Evolutionary conservation across 2,888 invertebrate genomes (phyloP), one percentile per base, ranked within the genome.

Genomic region (Pherbina coryleti): DNA sequence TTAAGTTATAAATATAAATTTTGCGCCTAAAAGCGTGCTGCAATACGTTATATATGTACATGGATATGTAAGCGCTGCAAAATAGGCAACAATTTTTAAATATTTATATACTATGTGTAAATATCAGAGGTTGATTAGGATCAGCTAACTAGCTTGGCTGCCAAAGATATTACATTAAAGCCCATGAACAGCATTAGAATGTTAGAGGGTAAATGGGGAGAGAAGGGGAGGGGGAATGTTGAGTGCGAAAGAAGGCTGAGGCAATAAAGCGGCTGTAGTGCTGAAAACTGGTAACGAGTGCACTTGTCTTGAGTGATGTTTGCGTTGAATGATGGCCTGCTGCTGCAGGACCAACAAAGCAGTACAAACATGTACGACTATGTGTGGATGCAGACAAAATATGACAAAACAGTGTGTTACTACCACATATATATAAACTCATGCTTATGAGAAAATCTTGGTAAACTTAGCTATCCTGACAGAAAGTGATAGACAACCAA

Each of bases 51-150:
- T 14, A 31, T 67, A 22, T 37, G 25, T 67, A 44, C n/a, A 25
- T 8, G 17, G n/a, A n/a, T 22, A 14, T 2, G 49, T 53, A 62
- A 64, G 19, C 64, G 51, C 74, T 51, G 74, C 51, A 64, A 44
- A 64, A 73, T 64, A 74, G 62, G 62, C 64, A 64, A 64, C 74
- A 74, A 5, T 64, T 74, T 74, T 8, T 53, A 19, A 44, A 44
- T 44, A 31, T 4, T 4, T 31, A 44, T 44, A 44, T 7, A 22
- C 28, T 31, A 51, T n/a, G 19, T 69, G 28, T 14, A 49, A 69
- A 69, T 51, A 69, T 22, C 9, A 28, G 49, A 51, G 51, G 19
- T 60, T 37, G 17, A 72, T 57, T 72, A 71, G 34, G 34, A 53
- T 69, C 69, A 49, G n/a, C 51, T 7, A 25, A 64, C 9, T 25